Percentiles rank a stretch among this genome's conserved stretches.
Evolutionary conservation across 2,113 vertebrate species (phyloP).

Genomic region (Nothoprocta pentlandii): DNA sequence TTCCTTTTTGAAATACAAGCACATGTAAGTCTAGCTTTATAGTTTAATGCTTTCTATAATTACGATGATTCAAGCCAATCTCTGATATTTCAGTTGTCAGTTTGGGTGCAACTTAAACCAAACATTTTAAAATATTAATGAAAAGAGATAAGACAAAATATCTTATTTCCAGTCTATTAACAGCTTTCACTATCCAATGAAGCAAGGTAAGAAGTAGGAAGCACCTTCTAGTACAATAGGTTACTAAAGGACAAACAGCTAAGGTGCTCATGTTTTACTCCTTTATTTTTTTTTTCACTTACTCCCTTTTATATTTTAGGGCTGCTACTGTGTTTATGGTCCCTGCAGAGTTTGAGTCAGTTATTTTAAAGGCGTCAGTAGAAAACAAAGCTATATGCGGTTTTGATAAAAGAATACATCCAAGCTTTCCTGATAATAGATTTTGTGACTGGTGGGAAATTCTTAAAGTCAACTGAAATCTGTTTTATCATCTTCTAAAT

Average conservation of each 20-base stretch:
- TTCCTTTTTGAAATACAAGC: neutral
- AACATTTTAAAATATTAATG: conserved; percentile 54
- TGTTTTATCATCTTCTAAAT: neutral
- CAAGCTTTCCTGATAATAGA: neutral
- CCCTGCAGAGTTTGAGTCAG: neutral
- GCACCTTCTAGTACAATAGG: neutral
- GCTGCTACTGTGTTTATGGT: neutral
- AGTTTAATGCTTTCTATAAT: neutral
- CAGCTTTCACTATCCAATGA: neutral
- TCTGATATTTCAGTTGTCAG: conserved; percentile 20
- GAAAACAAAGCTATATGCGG: neutral
- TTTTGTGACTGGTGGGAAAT: neutral
- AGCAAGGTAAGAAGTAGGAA: neutral
- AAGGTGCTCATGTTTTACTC: neutral
- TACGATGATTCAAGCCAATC: neutral
- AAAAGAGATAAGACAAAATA: conserved; percentile 20
- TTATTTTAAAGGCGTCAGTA: neutral
- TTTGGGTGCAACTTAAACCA: conserved; percentile 16
- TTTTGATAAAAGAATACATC: neutral
- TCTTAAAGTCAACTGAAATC: neutral
- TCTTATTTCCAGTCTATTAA: conserved; percentile 21
- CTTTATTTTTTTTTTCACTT: neutral
- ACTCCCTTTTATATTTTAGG: neutral
- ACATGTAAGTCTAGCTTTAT: neutral
- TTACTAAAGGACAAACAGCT: neutral